A percentile compares a stretch with the other conserved stretches of the same genome.
Evolutionary conservation across 64 coral and sea anemone species (phyloP).

Genomic region (Trachythela sp.): DNA sequence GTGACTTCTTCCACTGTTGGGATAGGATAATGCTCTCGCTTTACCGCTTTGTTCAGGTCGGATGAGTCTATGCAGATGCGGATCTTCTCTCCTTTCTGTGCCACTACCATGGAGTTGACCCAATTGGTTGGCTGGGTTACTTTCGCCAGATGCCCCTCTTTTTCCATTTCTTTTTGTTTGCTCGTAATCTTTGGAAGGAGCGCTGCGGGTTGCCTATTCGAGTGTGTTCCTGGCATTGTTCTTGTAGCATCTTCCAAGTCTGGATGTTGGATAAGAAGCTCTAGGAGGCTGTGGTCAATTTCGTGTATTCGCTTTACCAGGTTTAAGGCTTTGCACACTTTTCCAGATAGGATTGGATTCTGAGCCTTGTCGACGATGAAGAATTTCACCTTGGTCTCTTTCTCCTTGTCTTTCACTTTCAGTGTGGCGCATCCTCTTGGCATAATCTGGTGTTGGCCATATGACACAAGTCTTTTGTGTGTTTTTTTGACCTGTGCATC

Average conservation of each 20-base stretch:
- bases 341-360: conserved; percentile 20
- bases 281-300: neutral
- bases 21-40: neutral
- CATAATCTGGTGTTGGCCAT: conserved; percentile 32
- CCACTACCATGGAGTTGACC: conserved; percentile 14
- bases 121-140: neutral
- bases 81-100: conserved; percentile 20
- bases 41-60: conserved; percentile 7
- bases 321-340: conserved; percentile 43
- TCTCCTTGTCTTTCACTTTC: neutral
- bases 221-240: neutral
- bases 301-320: conserved; percentile 28
- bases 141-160: neutral
- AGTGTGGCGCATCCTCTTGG: conserved; percentile 8
- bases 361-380: conserved; percentile 32
- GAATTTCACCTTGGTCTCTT: neutral
- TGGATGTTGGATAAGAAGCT: neutral
- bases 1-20: conserved; percentile 39
- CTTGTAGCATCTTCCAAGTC: neutral
- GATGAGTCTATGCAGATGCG: conserved; percentile 21
- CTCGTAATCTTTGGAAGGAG: neutral
- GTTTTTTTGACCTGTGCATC: neutral
- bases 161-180: neutral
- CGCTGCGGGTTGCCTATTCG: neutral
- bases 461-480: conserved; percentile 41